phyloP scores from a whole-genome alignment of 2,888 invertebrate genomes.

The Andrena dorsata region DNA sequence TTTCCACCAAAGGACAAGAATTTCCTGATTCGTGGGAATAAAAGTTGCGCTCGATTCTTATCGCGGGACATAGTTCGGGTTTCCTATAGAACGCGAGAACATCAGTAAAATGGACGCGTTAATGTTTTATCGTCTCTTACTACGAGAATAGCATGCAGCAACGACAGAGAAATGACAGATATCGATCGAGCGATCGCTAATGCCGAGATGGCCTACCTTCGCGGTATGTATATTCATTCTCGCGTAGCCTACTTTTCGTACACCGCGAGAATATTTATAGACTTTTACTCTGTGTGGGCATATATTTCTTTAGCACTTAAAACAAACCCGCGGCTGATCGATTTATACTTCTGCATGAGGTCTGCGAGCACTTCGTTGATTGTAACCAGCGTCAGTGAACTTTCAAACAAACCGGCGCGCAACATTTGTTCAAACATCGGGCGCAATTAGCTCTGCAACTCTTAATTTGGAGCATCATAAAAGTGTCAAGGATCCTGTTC shows the following conservation, averaged over 20 bases:
- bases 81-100: conserved; percentile 1
- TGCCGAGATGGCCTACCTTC: conserved; percentile 47
- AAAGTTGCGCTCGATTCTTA: background rate
- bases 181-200: conserved; percentile 56
- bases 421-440: conserved; percentile 5
- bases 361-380: background rate
- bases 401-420: conserved; percentile 1
- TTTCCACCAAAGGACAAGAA: background rate
- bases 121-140: conserved; percentile 44
- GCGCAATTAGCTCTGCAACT: conserved; percentile 1
- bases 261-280: conserved; percentile 62
- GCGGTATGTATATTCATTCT: conserved; percentile 46
- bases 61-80: background rate
- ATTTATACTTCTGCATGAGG: conserved; percentile 31
- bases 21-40: background rate
- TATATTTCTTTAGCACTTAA: conserved; percentile 37
- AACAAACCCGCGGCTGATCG: conserved; percentile 38
- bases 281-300: conserved; percentile 23
- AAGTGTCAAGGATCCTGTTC: background rate
- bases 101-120: background rate
- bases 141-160: conserved; percentile 14
- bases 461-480: background rate
- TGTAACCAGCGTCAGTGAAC: conserved; percentile 16
- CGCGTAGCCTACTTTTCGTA: conserved; percentile 63
- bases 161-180: conserved; percentile 39